Percentiles rank a stretch among this genome's conserved stretches.
phyloP scores from a whole-genome alignment of 2,888 invertebrate genomes.

The Pristionchus arcanus region DNA sequence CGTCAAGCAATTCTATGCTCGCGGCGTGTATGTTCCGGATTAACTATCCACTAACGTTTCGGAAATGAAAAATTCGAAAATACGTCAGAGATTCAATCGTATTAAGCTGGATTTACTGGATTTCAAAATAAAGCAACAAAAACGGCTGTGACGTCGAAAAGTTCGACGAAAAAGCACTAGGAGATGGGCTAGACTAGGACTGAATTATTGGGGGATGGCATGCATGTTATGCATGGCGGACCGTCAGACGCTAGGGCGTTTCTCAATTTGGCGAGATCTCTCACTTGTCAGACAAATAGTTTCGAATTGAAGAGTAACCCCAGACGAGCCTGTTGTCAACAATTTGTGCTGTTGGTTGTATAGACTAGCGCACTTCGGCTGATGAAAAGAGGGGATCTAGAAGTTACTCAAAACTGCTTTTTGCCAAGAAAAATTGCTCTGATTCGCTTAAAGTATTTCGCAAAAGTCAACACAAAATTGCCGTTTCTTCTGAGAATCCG shows the following conservation, averaged over 20 bases:
- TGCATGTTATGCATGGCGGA: background rate
- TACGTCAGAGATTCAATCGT: no score
- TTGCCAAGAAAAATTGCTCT: background rate
- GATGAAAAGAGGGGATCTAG: background rate
- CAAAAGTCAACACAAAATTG: background rate
- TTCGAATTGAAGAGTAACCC: no score
- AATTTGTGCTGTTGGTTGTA: background rate
- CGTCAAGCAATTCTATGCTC: no score
- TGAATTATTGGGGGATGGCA: background rate
- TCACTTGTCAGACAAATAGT: no score
- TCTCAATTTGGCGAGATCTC: no score
- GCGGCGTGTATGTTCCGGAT: no score
- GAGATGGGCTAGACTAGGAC: background rate
- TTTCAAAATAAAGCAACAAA: no score
- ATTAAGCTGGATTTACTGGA: no score
- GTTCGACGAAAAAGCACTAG: background rate
- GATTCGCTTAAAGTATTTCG: background rate
- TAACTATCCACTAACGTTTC: no score
- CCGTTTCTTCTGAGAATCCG: background rate
- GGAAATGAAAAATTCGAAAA: no score
- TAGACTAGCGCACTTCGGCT: background rate
- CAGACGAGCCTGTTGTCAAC: background rate
- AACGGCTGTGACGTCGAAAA: background rate
- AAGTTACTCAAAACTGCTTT: no score
- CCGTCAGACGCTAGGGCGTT: background rate